phyloP scores from a whole-genome alignment of 2,113 vertebrate genomes.

The Microtus oregoni region DNA sequence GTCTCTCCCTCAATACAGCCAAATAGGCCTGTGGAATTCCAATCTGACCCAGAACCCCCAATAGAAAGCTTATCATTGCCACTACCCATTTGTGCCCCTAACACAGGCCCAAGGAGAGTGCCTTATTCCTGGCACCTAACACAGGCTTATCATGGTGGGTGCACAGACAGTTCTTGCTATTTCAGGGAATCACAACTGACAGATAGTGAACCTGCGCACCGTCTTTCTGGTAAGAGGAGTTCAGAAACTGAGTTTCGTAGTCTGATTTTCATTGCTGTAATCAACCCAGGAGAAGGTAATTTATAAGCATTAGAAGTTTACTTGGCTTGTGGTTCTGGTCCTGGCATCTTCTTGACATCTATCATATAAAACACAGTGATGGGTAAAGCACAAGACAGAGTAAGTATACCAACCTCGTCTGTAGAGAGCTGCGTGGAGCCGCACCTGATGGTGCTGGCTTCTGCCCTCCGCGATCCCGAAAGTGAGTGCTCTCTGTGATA shows the following conservation, averaged over 20 bases:
- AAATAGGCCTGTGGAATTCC: slow-evolving; percentile 1
- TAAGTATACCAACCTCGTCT: not conserved
- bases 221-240: not conserved
- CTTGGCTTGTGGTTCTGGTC: not conserved
- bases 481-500: too few relatives aligned
- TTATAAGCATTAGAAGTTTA: not conserved
- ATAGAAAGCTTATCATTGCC: slow-evolving; percentile 31
- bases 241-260: not conserved
- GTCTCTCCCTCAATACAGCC: not conserved
- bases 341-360: not conserved
- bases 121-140: not conserved
- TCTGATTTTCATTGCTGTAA: not conserved
- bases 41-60: not conserved
- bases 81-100: not conserved
- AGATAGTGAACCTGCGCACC: not conserved
- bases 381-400: not conserved
- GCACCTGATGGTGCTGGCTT: too few relatives aligned
- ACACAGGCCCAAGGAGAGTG: not conserved
- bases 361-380: not conserved
- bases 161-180: not conserved
- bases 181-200: not conserved
- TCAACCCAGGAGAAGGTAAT: not conserved
- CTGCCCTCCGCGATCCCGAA: too few relatives aligned
- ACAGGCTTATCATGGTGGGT: not conserved
- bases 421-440: too few relatives aligned